Evolutionary conservation across 2,888 invertebrate genomes (phyloP).

Genomic region (Psococerastis gibbosa): DNA sequence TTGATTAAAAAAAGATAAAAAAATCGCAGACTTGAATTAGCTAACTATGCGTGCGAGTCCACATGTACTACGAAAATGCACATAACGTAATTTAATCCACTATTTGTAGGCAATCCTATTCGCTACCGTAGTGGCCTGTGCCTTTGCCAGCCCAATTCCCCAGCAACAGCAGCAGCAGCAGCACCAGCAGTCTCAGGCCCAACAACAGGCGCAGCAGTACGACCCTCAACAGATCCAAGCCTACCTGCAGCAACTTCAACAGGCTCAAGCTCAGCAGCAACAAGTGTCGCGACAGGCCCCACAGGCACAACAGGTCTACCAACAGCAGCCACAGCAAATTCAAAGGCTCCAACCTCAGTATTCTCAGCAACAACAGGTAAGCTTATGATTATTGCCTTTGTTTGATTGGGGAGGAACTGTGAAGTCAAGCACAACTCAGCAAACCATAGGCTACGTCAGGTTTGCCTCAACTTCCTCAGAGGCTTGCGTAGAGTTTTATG

Average conservation of each 20-base stretch:
- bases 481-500: too few relatives aligned
- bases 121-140: not conserved
- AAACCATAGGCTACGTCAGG: too few relatives aligned
- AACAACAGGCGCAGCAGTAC: not conserved
- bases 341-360: not conserved
- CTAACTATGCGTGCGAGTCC: too few relatives aligned
- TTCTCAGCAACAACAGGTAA: not conserved
- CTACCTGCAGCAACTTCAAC: constrained; percentile 2
- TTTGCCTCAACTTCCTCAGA: too few relatives aligned
- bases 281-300: not conserved
- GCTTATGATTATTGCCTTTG: too few relatives aligned
- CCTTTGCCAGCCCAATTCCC: not conserved
- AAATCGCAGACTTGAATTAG: too few relatives aligned
- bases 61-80: too few relatives aligned
- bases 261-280: not conserved
- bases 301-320: not conserved
- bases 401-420: too few relatives aligned
- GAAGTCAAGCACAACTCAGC: too few relatives aligned
- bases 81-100: not conserved
- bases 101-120: not conserved
- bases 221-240: not conserved
- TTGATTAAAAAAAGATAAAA: too few relatives aligned
- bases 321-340: not conserved
- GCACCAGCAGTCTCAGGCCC: not conserved
- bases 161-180: not conserved